Percentiles rank a stretch among this genome's conserved stretches.
phyloP scores from a whole-genome alignment of 2,113 vertebrate species.

The Dinomys branickii region DNA sequence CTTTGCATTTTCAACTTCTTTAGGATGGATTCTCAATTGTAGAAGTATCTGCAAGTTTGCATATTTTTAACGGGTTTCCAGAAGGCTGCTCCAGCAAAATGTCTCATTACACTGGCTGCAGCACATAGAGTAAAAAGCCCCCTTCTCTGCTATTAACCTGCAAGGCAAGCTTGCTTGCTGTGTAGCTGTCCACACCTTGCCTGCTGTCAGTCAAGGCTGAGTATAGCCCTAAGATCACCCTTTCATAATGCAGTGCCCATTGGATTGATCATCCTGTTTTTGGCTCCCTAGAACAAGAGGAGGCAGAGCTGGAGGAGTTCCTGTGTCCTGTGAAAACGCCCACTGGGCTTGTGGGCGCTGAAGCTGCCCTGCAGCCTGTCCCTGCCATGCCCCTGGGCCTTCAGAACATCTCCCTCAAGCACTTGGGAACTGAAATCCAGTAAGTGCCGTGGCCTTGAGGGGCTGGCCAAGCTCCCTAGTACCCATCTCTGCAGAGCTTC shows the following conservation, averaged over 20 bases:
- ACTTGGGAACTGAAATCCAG: slow-evolving; percentile 97
- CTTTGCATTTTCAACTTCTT: neutral
- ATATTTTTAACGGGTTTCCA: neutral
- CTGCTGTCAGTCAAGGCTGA: neutral
- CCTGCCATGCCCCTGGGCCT: slow-evolving; percentile 85
- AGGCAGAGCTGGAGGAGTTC: slow-evolving; percentile 87
- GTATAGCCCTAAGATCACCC: neutral
- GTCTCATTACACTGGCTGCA: neutral
- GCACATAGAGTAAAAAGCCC: neutral
- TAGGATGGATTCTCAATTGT: neutral
- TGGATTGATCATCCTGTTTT: slow-evolving; percentile 4
- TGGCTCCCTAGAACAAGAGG: slow-evolving; percentile 68
- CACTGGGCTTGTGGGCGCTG: slow-evolving; percentile 90
- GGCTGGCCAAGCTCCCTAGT: neutral
- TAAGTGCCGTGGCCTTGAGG: slow-evolving; percentile 84
- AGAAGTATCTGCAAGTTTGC: neutral
- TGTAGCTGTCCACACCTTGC: neutral
- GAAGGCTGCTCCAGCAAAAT: neutral
- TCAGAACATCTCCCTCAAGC: slow-evolving; percentile 95
- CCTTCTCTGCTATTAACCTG: neutral
- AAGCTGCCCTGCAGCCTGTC: slow-evolving; percentile 86
- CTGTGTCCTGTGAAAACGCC: slow-evolving; percentile 91
- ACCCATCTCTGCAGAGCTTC: neutral
- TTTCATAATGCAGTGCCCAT: accelerated
- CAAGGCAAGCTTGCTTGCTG: neutral